Base-by-base conservation (phyloP, 2,797 vertebrate genomes). In the Coranthus polyacanthus region DNA sequence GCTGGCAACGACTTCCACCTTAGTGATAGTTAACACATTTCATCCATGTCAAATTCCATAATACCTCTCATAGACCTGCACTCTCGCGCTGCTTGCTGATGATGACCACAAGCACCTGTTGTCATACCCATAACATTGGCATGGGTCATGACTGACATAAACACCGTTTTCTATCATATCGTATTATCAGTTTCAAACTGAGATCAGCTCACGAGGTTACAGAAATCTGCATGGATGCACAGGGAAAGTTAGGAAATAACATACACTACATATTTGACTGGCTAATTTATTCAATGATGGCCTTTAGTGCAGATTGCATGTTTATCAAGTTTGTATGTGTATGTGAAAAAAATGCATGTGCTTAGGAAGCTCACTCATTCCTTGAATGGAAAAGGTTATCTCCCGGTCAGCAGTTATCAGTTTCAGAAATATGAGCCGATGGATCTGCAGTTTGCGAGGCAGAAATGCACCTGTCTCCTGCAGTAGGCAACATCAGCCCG, bases 61-160 rank as follows among this genome's bases (percentile, higher is more conserved):
- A 76, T 62, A 9, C 61, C 55, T 51, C 59, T 37, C 71, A 67
- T n/a, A 36, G 49, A 59, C 3, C 69, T 37, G 55, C 51, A 64
- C 20, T 52, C 12, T 17, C 2, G 32, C 29, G 6, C 26, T 0
- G 12, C 52, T 38, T n/a, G 34, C 51, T 68, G 63, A 79, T 26
- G 16, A 37, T 45, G 59, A 72, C 66, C 60, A 45, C 62, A 57
- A 24, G 36, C 81, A 90, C 82, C 86, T 89, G 83, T 88, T 79
- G 79, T 73, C 45, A n/a, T 49, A 12, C 24, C 53, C 52, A 9
- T 62, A 39, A 51, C 47, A 66, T 0, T 44, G 66, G 44, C 46
- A 46, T 3, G 17, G 17, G 17, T 38, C 16, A 24, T 42, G 38
- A 67, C 71, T 43, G 13, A 46, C 50, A 57, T 39, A 39, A 46